Conservation (phyloP, 2,797 vertebrate species). For the Eptatretus atami region DNA sequence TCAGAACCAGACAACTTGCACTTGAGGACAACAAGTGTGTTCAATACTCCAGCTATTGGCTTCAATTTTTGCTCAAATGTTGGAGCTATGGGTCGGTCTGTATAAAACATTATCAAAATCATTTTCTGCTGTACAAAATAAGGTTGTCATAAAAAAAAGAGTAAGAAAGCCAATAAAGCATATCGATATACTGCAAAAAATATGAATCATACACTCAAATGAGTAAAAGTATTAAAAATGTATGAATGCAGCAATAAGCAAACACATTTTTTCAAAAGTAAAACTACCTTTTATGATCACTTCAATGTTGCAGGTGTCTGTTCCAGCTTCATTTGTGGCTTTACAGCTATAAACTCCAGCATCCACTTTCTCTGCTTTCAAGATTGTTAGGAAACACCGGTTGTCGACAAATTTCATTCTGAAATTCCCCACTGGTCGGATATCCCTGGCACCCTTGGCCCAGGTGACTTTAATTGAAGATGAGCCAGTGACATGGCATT, state of each 20-base stretch:
- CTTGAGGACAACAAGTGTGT: constrained; percentile 29
- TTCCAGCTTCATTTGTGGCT: background rate
- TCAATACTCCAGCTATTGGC: constrained; percentile 42
- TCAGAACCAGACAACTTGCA: constrained; percentile 57
- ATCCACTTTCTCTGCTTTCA: constrained; percentile 1
- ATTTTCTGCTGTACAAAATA: constrained; percentile 9
- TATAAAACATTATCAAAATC: constrained; percentile 17
- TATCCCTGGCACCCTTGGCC: background rate
- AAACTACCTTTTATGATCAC: background rate
- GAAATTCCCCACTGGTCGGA: constrained; percentile 3
- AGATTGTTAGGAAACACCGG: background rate
- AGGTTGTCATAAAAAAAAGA: no score
- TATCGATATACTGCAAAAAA: no score
- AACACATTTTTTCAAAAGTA: no score
- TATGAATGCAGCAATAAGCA: no score
- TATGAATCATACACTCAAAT: no score
- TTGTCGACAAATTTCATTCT: constrained; percentile 3
- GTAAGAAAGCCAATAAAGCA: no score
- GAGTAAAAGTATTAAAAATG: no score
- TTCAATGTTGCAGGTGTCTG: background rate
- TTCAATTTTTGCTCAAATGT: constrained; percentile 60
- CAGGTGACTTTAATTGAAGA: background rate
- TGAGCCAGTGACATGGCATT: background rate
- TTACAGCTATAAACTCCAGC: background rate
- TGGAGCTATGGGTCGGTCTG: constrained; percentile 77